Base-by-base conservation (phyloP, 2,113 vertebrate genomes). In the Pelusios castaneus region DNA sequence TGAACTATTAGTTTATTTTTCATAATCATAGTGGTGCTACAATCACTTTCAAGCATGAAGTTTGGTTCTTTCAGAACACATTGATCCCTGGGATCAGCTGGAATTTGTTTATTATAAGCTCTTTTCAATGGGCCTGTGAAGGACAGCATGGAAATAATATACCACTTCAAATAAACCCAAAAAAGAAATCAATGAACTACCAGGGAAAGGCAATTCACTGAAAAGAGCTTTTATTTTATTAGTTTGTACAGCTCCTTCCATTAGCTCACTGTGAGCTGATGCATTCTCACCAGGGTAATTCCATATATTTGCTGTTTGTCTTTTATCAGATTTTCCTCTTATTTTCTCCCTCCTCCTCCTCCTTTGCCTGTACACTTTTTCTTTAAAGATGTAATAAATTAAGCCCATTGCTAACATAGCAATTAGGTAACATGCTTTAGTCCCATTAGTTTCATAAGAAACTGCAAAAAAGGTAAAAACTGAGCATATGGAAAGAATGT, bases 1-100 rank as follows among this genome's bases (percentile, higher is more conserved):
- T 89, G 84, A 91, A 86, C 96, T 91, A 94, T 95, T 95, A 47
- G 93, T 96, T 97, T 89, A 92, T 91, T 76, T 82, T 54, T 0
- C 60, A 88, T 89, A 31, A n/a, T 3, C 29, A 9, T n/a, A 2
- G 31, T 19, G 41, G 31, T 91, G 12, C 16, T n/a, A 14, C 81
- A 73, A 1, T 24, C 29, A 7, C 2, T 16, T 84, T 92, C 63
- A 55, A 31, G 0, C 0, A 0, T 60, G 77, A 73, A 38, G 34
- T 86, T n/a, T 84, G 75, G 31, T 11, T 91, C 38, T 70, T 7
- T 87, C 82, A 85, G 54, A 70, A 87, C 49, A 54, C 31, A 79
- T 29, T 19, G 70, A 51, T 75, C 34, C 41, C 21, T 82, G 85
- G 52, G 51, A 88, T 87, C 34, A 70, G 45, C 27, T 90, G 60